Evolutionary conservation across 2,888 invertebrate species (phyloP), one percentile per base, ranked within the genome.

Genomic region (Caradrina kadenii): DNA sequence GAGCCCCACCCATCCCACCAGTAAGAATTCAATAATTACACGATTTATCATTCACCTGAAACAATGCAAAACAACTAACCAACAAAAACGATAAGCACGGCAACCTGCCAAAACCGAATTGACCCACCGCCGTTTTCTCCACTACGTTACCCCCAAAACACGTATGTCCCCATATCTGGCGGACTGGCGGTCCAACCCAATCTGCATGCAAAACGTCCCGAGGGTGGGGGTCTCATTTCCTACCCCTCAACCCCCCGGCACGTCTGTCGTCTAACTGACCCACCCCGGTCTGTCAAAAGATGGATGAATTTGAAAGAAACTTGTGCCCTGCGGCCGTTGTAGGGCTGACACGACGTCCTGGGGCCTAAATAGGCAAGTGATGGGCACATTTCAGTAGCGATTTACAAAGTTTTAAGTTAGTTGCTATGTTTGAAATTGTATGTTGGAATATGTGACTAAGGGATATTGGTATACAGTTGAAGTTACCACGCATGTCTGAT

Each of bases 191-290:
- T 76, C 70, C 81, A 71, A 79, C 82, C 80, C 84, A 86, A 88
- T 89, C 86, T 88, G 88, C 86, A 89, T 89, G 89, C 87, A 89
- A 89, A 89, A 79, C 85, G 85, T 76, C 83, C 85, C 79, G 80
- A 69, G 82, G 81, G 82, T 73, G 73, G 79, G 79, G 81, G 78
- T 84, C 83, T 87, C 87, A 86, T 87, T 87, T 87, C 86, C 87
- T 81, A 56, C 64, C 69, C 69, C 72, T 52, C 55, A 48, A 35
- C 71, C 56, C 71, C 68, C 63, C 31, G 55, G 67, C 82, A 84
- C 82, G 84, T 82, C 80, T 75, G 80, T 75, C 78, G 69, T 67
- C 79, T 71, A 72, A 79, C 84, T 81, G 83, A 85, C 82, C 87
- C 84, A 73, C 81, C 86, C 80, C 62, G 69, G 73, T 60, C 76